phyloP scores from a whole-genome alignment of 2,888 invertebrate genomes.

The Erpobdella octoculata region DNA sequence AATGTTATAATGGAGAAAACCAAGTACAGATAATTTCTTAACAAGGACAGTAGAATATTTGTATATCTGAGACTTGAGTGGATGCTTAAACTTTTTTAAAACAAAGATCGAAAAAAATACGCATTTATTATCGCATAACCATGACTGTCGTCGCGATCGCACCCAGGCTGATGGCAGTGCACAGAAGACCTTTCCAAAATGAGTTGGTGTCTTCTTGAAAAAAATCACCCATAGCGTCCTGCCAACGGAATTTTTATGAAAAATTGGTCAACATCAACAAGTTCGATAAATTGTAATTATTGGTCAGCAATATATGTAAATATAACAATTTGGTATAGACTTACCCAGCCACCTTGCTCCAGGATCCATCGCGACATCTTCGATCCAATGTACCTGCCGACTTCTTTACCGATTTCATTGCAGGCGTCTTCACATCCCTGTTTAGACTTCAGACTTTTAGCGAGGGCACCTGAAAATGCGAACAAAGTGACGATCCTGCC shows the following conservation, averaged over 20 bases:
- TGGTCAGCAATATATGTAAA: neutral
- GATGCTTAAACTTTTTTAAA: too few relatives aligned
- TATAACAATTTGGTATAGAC: conserved; percentile 26
- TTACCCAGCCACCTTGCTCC: conserved; percentile 50
- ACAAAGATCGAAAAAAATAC: too few relatives aligned
- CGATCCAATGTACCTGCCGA: conserved; percentile 44
- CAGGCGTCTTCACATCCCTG: conserved; percentile 9
- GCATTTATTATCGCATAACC: conserved; percentile 20
- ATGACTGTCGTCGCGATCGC: conserved; percentile 47
- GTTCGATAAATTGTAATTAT: neutral
- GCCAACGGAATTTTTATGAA: conserved; percentile 33
- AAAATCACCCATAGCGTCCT: conserved; percentile 48
- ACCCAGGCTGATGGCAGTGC: conserved; percentile 47
- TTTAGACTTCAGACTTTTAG: conserved; percentile 36
- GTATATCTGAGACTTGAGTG: too few relatives aligned
- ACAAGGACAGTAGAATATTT: too few relatives aligned
- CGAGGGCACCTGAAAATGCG: conserved; percentile 46
- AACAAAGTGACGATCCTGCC: conserved; percentile 49
- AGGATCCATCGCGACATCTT: conserved; percentile 47
- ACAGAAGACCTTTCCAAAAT: conserved; percentile 47
- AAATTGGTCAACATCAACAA: neutral
- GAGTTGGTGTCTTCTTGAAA: conserved; percentile 46
- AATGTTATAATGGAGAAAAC: too few relatives aligned
- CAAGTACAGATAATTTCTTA: too few relatives aligned
- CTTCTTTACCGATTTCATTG: conserved; percentile 37